Evolutionary conservation across 2,888 invertebrate species (phyloP).

Genomic region (Torymus aiolomorphi): DNA sequence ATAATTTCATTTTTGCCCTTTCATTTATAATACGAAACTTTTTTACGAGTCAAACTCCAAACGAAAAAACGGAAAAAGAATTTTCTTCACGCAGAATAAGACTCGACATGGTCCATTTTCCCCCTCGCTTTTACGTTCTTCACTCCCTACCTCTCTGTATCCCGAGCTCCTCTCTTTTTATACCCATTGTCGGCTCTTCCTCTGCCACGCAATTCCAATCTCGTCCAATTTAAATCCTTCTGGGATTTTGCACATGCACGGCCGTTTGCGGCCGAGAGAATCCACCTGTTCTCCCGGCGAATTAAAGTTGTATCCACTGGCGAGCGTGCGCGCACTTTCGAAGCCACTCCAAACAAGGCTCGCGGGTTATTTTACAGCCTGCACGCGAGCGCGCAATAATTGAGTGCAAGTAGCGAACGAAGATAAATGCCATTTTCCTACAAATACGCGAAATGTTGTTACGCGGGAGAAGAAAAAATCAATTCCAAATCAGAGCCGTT

Average conservation of each 20-base stretch:
- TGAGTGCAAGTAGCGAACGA: no score
- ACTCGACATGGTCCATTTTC: slow-evolving; percentile 4
- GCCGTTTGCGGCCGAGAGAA: slow-evolving; percentile 6
- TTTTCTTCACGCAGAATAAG: no score
- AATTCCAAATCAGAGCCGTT: no score
- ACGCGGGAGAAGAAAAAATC: no score
- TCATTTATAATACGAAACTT: no score
- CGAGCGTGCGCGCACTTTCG: background rate
- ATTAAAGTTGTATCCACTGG: slow-evolving; percentile 36
- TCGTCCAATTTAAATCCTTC: slow-evolving; percentile 46
- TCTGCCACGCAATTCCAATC: slow-evolving; percentile 37
- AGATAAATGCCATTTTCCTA: no score
- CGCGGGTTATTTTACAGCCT: background rate
- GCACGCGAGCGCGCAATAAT: no score
- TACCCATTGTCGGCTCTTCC: slow-evolving; percentile 11
- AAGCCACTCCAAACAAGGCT: slow-evolving; percentile 2
- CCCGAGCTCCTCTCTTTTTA: background rate
- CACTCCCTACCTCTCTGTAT: background rate
- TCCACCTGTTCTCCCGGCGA: slow-evolving; percentile 27
- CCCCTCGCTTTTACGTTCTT: background rate
- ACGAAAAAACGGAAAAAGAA: no score
- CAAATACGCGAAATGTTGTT: no score
- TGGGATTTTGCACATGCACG: slow-evolving; percentile 29
- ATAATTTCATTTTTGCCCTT: background rate
- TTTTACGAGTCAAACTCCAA: no score